These are phyloP conservation scores for Notarius quadriscutis DNA, from an alignment of 2,113 vertebrate genomes.

Conservation along the genomic window DNA sequence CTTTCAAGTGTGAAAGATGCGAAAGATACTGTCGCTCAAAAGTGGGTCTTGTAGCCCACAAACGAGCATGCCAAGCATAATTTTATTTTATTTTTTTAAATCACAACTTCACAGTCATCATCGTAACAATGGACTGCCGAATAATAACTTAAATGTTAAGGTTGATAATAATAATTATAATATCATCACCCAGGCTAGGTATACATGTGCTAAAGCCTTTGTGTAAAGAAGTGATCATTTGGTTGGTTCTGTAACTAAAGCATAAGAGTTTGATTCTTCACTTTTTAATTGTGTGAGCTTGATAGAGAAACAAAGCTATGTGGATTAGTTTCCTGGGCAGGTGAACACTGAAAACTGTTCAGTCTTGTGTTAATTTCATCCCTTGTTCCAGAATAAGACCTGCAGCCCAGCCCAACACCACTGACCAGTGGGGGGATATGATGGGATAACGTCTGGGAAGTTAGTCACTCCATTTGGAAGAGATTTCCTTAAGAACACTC, in stretches of 20 bases:
- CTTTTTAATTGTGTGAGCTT: background rate
- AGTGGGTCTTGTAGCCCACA: too few species aligned
- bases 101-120: too few species aligned
- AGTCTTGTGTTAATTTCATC: constrained; percentile 13
- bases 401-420: background rate
- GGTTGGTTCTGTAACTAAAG: constrained; percentile 5
- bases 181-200: background rate
- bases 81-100: too few species aligned
- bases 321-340: constrained; percentile 6
- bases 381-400: constrained; percentile 18
- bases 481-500: constrained; percentile 50
- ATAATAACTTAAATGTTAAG: background rate
- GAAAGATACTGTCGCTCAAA: too few species aligned
- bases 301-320: background rate
- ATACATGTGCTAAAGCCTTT: background rate
- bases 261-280: background rate
- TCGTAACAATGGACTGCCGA: too few species aligned
- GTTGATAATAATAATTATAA: background rate
- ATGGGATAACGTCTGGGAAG: constrained; percentile 35
- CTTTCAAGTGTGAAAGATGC: too few species aligned
- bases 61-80: too few species aligned
- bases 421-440: background rate
- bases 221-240: background rate
- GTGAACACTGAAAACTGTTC: constrained; percentile 6
- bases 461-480: constrained; percentile 32